Conservation (phyloP, 2,113 vertebrate species). For the Chaetodon trifascialis region DNA sequence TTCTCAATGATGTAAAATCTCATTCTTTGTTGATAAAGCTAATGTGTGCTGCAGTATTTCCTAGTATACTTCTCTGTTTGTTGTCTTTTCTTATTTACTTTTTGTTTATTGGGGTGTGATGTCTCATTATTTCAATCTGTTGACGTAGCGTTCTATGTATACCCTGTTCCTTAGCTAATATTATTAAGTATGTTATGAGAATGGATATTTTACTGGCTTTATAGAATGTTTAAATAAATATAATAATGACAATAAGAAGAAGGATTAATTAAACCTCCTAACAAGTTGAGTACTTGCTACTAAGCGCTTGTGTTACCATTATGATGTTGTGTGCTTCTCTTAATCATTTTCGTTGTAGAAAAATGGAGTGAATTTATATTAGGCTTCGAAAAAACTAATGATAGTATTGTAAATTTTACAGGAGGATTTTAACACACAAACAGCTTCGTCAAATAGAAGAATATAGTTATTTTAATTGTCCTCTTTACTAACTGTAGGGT, state of each 20-base stretch:
- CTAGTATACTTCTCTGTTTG: slow-evolving; percentile 89
- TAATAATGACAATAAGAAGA: slow-evolving; percentile 84
- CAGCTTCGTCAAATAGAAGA: slow-evolving; percentile 96
- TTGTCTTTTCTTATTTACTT: slow-evolving; percentile 87
- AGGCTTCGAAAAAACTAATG: slow-evolving; percentile 98
- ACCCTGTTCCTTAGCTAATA: slow-evolving; percentile 95
- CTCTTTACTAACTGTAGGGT: slow-evolving; percentile 99
- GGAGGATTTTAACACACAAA: slow-evolving; percentile 98
- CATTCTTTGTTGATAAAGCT: slow-evolving; percentile 93
- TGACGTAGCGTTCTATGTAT: slow-evolving; percentile 92
- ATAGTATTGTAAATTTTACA: slow-evolving; percentile 96
- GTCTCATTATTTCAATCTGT: slow-evolving; percentile 88
- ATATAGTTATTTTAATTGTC: slow-evolving; percentile 99
- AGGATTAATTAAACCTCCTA: slow-evolving; percentile 90
- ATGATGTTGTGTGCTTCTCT: slow-evolving; percentile 99
- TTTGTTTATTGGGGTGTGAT: slow-evolving; percentile 83
- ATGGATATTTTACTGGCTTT: slow-evolving; percentile 99
- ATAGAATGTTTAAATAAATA: slow-evolving; percentile 98
- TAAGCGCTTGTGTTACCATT: slow-evolving; percentile 99
- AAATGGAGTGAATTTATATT: slow-evolving; percentile 99
- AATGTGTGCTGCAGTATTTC: slow-evolving; percentile 94
- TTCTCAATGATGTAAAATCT: slow-evolving; percentile 92
- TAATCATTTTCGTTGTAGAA: slow-evolving; percentile 99
- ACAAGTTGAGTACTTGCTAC: slow-evolving; percentile 96
- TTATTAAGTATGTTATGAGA: slow-evolving; percentile 98